These are phyloP conservation scores for Litocranius walleri DNA, from an alignment of 2,113 vertebrate species.

Conservation along the genomic window DNA sequence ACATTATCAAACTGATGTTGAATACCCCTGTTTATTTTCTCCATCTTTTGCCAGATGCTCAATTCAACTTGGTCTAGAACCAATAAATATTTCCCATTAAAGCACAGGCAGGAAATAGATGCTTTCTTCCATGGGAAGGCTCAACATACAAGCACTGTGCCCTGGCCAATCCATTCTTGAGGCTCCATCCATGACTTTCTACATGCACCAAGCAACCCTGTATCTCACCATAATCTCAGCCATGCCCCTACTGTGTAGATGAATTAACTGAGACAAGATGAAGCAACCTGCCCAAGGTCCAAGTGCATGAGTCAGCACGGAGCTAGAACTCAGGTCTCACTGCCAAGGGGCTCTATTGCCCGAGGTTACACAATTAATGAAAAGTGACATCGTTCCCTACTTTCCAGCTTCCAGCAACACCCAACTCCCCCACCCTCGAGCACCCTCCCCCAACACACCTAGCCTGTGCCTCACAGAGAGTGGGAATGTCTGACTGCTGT, in stretches of 20 bases:
- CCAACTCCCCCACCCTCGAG: neutral
- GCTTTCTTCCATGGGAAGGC: neutral
- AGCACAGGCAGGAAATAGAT: neutral
- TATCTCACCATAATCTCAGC: neutral
- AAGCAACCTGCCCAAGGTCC: neutral
- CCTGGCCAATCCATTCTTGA: neutral
- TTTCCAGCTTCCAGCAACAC: neutral
- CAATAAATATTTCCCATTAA: neutral
- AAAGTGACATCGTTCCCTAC: neutral
- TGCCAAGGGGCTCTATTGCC: neutral
- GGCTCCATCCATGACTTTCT: neutral
- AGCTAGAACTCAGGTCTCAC: neutral
- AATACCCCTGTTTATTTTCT: neutral
- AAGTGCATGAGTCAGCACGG: neutral
- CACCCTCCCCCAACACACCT: neutral
- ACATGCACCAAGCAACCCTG: neutral
- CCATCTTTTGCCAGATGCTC: neutral
- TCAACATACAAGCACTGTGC: neutral
- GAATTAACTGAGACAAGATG: neutral
- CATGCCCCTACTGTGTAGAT: too few species aligned
- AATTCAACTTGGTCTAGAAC: neutral
- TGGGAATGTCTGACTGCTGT: neutral
- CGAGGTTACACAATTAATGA: neutral
- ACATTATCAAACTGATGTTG: neutral
- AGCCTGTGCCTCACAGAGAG: neutral